phyloP scores from a whole-genome alignment of 2,113 vertebrate genomes.

The Pongo abelii region DNA sequence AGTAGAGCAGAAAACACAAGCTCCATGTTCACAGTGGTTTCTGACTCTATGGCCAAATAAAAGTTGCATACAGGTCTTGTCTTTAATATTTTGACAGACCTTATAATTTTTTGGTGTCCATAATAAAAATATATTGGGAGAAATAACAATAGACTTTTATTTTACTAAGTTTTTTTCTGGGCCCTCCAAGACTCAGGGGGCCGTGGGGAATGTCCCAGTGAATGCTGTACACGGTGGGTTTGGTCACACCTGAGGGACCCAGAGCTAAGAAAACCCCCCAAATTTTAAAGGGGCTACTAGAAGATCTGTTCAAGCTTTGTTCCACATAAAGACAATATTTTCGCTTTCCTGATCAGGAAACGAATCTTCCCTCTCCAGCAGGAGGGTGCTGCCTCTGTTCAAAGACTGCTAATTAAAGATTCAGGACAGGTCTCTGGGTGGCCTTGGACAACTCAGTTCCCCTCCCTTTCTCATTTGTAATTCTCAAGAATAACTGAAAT shows the following conservation, averaged over 20 bases:
- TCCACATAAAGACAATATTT: neutral
- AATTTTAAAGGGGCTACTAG: neutral
- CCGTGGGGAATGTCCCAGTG: too few species aligned
- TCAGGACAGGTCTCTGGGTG: neutral
- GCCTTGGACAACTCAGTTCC: neutral
- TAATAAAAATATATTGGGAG: too few species aligned
- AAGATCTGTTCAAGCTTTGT: neutral
- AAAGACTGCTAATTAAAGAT: neutral
- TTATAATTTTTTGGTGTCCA: too few species aligned
- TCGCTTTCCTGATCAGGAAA: neutral
- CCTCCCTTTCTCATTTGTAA: neutral
- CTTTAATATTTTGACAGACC: too few species aligned
- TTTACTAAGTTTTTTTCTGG: neutral
- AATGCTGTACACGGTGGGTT: neutral
- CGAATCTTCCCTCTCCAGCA: neutral
- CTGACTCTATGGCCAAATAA: too few species aligned
- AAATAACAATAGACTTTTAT: too few species aligned
- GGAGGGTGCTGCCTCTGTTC: neutral
- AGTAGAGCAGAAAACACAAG: neutral
- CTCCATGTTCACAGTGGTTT: neutral
- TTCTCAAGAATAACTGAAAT: neutral
- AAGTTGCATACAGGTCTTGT: too few species aligned
- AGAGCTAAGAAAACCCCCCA: accelerated
- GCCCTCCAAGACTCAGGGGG: too few species aligned
- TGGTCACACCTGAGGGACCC: neutral